Evolutionary conservation across 2,797 vertebrate genomes (phyloP).

Genomic region (Ammospiza maritima): DNA sequence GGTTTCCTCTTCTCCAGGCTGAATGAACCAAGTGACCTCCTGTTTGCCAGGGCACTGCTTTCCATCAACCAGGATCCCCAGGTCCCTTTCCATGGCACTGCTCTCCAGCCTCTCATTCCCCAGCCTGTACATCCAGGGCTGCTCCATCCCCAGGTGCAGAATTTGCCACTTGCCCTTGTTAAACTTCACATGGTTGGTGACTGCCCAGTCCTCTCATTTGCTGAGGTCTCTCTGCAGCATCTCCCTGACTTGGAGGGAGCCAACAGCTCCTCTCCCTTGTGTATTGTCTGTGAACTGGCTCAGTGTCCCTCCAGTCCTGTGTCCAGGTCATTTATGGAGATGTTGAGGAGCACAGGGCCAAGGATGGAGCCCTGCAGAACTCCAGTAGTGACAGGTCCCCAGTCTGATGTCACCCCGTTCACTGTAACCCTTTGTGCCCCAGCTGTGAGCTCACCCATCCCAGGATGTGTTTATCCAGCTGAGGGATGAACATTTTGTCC

Average conservation of each 20-base stretch:
- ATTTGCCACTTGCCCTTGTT: neutral
- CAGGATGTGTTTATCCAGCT: neutral
- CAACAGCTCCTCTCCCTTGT: neutral
- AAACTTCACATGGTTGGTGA: neutral
- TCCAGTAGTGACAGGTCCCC: neutral
- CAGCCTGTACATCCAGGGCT: neutral
- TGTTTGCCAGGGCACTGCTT: neutral
- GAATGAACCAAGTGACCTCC: neutral
- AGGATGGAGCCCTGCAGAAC: neutral
- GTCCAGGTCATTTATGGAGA: neutral
- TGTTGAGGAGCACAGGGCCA: neutral
- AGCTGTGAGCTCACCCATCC: neutral
- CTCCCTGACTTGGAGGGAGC: neutral
- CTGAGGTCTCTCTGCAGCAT: neutral
- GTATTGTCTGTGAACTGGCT: neutral
- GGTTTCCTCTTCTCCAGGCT: neutral
- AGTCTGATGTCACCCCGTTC: neutral
- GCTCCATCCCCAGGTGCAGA: neutral
- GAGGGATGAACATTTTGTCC: neutral
- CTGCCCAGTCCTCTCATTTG: neutral
- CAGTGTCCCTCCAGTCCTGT: neutral
- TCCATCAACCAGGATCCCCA: neutral
- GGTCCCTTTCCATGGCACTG: neutral
- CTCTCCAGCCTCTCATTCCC: neutral
- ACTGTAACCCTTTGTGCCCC: neutral